phyloP scores from a whole-genome alignment of 2,888 invertebrate species.

The Syrphus vitripennis region DNA sequence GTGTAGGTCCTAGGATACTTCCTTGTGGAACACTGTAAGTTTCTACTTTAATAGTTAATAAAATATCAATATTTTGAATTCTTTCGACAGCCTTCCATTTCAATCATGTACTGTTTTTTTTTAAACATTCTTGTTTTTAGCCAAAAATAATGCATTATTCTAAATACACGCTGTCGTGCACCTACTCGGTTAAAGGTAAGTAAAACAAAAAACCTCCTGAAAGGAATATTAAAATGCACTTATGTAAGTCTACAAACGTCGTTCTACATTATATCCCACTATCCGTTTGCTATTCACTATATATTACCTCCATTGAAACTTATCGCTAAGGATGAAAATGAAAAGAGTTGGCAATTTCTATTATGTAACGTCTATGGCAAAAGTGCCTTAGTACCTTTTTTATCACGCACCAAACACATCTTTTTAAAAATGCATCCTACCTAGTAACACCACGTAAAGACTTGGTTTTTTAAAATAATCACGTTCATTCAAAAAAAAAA shows the following conservation, averaged over 20 bases:
- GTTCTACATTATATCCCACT: neutral
- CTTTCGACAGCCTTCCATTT: no score
- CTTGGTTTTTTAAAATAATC: conserved; percentile 58
- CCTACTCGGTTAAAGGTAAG: neutral
- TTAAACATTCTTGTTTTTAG: no score
- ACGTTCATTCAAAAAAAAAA: conserved; percentile 27
- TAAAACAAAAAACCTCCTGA: conserved; percentile 26
- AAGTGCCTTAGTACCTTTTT: conserved; percentile 23
- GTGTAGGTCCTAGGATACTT: no score
- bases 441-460: conserved; percentile 36
- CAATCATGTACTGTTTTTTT: no score
- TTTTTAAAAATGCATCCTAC: conserved; percentile 8
- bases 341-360: conserved; percentile 41
- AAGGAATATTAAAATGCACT: conserved; percentile 52
- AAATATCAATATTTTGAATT: no score
- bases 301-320: conserved; percentile 49
- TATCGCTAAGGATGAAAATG: conserved; percentile 58
- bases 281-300: conserved; percentile 8
- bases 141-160: no score
- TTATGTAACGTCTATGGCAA: neutral
- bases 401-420: conserved; percentile 51
- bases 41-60: no score
- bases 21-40: no score
- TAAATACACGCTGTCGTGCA: no score
- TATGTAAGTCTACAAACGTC: neutral